Evolutionary conservation across 2,113 vertebrate genomes (phyloP).

Genomic region (Melanerpes formicivorus): DNA sequence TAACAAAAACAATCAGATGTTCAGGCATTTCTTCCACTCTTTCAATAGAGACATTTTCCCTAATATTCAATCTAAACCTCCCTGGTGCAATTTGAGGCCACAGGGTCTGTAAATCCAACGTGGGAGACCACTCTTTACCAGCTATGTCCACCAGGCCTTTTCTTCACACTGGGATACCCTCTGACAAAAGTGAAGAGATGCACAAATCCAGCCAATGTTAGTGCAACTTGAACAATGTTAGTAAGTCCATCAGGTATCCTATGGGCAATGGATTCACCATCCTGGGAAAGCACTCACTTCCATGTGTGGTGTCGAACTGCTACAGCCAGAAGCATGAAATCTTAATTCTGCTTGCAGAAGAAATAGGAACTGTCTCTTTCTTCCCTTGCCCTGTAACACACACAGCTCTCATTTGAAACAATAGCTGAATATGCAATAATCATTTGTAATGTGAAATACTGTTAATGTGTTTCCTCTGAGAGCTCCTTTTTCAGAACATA

Average conservation of each 20-base stretch:
- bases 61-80: too few species aligned
- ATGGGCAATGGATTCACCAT: background rate
- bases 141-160: background rate
- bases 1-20: too few species aligned
- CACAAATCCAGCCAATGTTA: background rate
- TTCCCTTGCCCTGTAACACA: background rate
- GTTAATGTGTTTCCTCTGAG: conserved; percentile 59
- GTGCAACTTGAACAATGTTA: background rate
- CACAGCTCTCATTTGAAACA: conserved; percentile 54
- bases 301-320: background rate
- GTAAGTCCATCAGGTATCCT: background rate
- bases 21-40: background rate
- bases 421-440: conserved; percentile 55
- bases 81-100: background rate
- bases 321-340: conserved; percentile 9
- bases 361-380: conserved; percentile 29
- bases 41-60: too few species aligned
- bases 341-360: conserved; percentile 22
- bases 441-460: conserved; percentile 65
- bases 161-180: background rate
- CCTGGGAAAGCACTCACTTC: background rate
- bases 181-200: background rate
- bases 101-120: background rate
- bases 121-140: background rate
- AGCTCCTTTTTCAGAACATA: conserved; percentile 15